A percentile compares a stretch with the other conserved stretches of the same genome.
Conservation (phyloP, 2,797 vertebrate species). For the Todus mexicanus region DNA sequence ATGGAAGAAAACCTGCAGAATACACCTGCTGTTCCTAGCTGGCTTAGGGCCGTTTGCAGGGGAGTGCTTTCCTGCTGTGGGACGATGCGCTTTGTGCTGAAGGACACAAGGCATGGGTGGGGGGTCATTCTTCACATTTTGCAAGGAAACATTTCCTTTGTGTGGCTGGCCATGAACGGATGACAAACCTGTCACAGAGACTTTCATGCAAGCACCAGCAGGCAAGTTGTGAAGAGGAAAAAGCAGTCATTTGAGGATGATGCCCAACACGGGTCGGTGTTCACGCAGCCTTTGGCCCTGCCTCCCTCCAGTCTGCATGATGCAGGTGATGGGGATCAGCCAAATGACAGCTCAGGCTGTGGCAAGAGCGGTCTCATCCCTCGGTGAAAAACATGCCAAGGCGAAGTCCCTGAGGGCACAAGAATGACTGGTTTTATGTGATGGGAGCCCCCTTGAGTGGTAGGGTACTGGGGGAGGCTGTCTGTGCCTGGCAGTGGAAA, state of each 20-base stretch:
- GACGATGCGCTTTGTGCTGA: not conserved
- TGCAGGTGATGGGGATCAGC: not conserved
- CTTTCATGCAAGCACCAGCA: not conserved
- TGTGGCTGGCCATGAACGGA: not conserved
- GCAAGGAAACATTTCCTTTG: not conserved
- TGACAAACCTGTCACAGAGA: not conserved
- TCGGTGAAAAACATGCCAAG: not conserved
- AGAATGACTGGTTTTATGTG: not conserved
- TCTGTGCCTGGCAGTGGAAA: rapidly evolving
- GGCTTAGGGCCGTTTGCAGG: not conserved
- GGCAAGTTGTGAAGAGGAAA: not conserved
- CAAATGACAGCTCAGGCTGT: not conserved
- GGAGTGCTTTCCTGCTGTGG: not conserved
- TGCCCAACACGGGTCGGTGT: rapidly evolving
- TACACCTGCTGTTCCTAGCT: not conserved
- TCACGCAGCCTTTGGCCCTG: not conserved
- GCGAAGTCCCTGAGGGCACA: not conserved
- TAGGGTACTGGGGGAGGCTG: rapidly evolving
- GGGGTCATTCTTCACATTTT: not conserved
- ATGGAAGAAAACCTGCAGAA: not conserved
- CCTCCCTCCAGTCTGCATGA: not conserved
- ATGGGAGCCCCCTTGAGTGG: rapidly evolving
- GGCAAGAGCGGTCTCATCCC: not conserved
- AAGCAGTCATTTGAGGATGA: not conserved
- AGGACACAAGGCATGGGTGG: not conserved